These are phyloP conservation scores for Craterocephalus amniculus DNA, from an alignment of 2,797 vertebrate species.

Conservation along the genomic window DNA sequence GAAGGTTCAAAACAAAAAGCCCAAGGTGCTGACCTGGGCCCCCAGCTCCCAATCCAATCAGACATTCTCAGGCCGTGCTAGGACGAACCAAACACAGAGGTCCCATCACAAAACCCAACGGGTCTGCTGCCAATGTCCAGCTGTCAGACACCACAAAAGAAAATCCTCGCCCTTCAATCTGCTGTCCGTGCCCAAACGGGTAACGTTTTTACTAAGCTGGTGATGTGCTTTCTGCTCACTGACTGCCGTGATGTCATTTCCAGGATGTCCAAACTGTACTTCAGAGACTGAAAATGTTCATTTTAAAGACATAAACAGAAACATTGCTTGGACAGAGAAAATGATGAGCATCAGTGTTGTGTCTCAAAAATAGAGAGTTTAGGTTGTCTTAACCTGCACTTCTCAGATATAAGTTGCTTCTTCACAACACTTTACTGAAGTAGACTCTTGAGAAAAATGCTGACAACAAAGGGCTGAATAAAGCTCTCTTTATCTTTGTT, in stretches of 20 bases:
- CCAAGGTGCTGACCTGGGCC: neutral
- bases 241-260: neutral
- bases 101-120: neutral
- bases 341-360: neutral
- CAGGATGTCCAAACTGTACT: neutral
- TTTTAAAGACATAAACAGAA: slow-evolving; percentile 11
- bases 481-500: neutral
- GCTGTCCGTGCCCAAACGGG: neutral
- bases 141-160: neutral
- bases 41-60: neutral
- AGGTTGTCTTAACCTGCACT: neutral
- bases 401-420: neutral
- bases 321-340: neutral
- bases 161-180: neutral
- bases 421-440: neutral
- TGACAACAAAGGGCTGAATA: neutral
- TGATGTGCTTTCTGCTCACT: neutral
- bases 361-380: slow-evolving; percentile 10
- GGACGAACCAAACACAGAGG: neutral
- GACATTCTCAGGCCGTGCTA: neutral
- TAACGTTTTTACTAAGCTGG: neutral
- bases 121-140: neutral
- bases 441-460: neutral
- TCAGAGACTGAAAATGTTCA: neutral
- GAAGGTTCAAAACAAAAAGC: neutral